Conservation (phyloP, 2,888 invertebrate genomes). For the Pheosia tremula region DNA sequence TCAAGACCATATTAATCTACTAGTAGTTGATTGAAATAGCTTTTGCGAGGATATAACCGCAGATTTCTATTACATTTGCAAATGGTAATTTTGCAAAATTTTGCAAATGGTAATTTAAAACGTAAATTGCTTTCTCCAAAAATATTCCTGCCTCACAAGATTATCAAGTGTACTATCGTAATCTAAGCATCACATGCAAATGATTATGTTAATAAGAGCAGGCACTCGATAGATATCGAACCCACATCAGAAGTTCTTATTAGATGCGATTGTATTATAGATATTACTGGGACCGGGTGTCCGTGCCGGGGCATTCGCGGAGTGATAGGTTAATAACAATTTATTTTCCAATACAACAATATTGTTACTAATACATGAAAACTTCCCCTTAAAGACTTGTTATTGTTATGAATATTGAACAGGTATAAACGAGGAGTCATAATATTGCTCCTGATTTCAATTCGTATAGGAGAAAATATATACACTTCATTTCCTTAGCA, state of each 20-base stretch:
- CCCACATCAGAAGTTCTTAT: conserved; percentile 66
- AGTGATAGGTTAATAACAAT: conserved; percentile 7
- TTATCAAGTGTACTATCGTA: conserved; percentile 26
- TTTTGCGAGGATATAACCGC: background rate
- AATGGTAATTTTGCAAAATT: too few species aligned
- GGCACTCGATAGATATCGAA: conserved; percentile 52
- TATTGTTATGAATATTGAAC: conserved; percentile 35
- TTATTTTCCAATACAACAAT: conserved; percentile 22
- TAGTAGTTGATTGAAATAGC: background rate
- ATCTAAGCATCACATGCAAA: conserved; percentile 53
- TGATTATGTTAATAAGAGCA: conserved; percentile 63
- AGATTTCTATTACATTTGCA: too few species aligned
- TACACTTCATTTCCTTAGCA: conserved; percentile 12
- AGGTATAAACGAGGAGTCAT: conserved; percentile 13
- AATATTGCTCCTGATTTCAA: conserved; percentile 11
- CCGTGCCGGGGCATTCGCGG: background rate
- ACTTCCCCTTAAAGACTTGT: conserved; percentile 21
- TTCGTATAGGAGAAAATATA: conserved; percentile 7
- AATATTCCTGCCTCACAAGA: conserved; percentile 9
- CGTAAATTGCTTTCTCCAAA: conserved; percentile 15
- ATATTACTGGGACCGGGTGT: conserved; percentile 37
- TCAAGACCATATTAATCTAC: background rate
- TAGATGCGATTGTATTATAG: conserved; percentile 66
- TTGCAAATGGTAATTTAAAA: too few species aligned
- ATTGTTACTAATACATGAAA: conserved; percentile 21